Evolutionary conservation across 1,140 invertebrate genomes (phyloP).

Genomic region (Drosophila nasuta): DNA sequence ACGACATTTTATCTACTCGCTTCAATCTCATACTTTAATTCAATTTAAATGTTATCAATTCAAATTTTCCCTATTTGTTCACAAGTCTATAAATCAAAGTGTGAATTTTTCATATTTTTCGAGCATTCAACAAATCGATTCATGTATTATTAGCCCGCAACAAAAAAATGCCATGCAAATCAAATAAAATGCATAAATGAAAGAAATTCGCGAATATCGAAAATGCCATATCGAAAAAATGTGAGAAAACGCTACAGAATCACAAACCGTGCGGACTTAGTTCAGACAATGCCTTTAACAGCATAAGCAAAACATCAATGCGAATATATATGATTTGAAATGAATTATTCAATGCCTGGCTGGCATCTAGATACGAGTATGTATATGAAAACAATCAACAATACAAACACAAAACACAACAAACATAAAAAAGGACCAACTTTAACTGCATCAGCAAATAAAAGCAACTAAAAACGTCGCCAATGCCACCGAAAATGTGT

Average conservation of each 20-base stretch:
- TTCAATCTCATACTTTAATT: not conserved
- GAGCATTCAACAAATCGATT: slow-evolving; percentile 30
- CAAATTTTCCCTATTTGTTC: not conserved
- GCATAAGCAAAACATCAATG: slow-evolving; percentile 53
- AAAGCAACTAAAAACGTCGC: slow-evolving; percentile 29
- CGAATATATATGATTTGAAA: slow-evolving; percentile 49
- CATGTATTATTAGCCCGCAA: slow-evolving; percentile 12
- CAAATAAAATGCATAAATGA: slow-evolving; percentile 39
- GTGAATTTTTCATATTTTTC: slow-evolving; percentile 38
- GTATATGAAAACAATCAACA: slow-evolving; percentile 38
- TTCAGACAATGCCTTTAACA: slow-evolving; percentile 32
- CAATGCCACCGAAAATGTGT: slow-evolving; percentile 41
- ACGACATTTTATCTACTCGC: not conserved
- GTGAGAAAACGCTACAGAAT: not conserved
- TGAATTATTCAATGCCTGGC: slow-evolving; percentile 52
- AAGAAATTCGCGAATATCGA: slow-evolving; percentile 22
- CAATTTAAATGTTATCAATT: slow-evolving; percentile 2
- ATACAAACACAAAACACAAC: slow-evolving; percentile 23
- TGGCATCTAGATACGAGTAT: slow-evolving; percentile 21
- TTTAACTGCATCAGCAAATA: slow-evolving; percentile 31
- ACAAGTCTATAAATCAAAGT: slow-evolving; percentile 14
- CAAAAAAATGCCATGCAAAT: slow-evolving; percentile 16
- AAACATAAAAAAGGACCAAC: slow-evolving; percentile 8
- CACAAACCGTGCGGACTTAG: slow-evolving; percentile 37
- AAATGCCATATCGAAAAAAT: not conserved